phyloP scores from a whole-genome alignment of 2,797 vertebrate species.

The Glyptemys insculpta region DNA sequence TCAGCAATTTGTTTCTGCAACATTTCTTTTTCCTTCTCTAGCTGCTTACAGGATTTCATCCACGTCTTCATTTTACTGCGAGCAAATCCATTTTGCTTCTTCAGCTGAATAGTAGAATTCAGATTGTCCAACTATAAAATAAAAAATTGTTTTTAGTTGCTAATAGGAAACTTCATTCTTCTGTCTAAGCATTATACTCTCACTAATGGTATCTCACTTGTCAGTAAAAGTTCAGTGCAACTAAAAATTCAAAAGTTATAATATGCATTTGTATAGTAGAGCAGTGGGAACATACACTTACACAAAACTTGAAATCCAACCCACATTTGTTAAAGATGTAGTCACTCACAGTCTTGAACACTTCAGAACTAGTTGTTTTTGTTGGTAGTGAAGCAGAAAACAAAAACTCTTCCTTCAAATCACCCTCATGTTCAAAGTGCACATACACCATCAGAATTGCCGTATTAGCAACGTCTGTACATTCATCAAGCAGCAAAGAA shows the following conservation, averaged over 20 bases:
- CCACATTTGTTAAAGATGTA: too few species aligned
- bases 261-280: background rate
- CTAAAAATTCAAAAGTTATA: background rate
- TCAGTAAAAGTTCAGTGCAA: accelerated
- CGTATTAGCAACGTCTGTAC: too few species aligned
- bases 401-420: too few species aligned
- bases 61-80: constrained; percentile 84
- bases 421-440: too few species aligned
- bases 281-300: too few species aligned
- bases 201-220: background rate
- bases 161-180: background rate
- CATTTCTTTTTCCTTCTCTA: constrained; percentile 88
- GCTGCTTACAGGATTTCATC: constrained; percentile 89
- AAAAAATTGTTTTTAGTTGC: background rate
- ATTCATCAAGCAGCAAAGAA: too few species aligned
- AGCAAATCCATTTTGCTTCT: constrained; percentile 84
- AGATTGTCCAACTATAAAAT: constrained; percentile 80
- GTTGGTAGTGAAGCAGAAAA: too few species aligned
- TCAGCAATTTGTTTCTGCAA: constrained; percentile 61
- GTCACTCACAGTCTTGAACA: too few species aligned
- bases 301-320: too few species aligned
- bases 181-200: background rate
- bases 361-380: too few species aligned
- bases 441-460: too few species aligned
- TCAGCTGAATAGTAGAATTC: constrained; percentile 81